Evolutionary conservation across 2,113 vertebrate genomes (phyloP), one percentile per base, ranked within the genome.

Genomic region (Aptenodytes forsteri): DNA sequence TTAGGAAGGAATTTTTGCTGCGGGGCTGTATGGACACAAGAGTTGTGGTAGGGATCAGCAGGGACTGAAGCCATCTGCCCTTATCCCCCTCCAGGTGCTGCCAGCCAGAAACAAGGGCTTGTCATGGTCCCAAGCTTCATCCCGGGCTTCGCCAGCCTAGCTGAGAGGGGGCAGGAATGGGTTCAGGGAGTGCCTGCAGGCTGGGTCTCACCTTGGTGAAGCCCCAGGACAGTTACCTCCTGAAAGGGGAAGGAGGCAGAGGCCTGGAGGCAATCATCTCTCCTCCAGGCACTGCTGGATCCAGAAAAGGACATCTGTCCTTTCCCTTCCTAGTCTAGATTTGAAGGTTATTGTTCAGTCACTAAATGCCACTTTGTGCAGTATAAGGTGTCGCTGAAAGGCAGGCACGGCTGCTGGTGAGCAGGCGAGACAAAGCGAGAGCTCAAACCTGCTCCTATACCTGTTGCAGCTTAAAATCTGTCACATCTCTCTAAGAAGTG

Each of bases 351-450:
- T 7, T 32, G 23, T 14, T 38, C 36, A 30, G 52, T 18, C 66
- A 12, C 49, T 30, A 25, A 38, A 13, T 54, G 56, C 65, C 38
- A 13, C 50, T 50, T 16, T 21, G 44, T 9, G 40, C 66, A 21
- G 46, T 0, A 3, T 2, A 2, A 88, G 79, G 47, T 36, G 30
- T 7, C 65, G 4, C 40, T 6, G 17, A n/a, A 21, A 44, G 49
- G 65, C 21, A 26, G 47, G n/a, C 29, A 30, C 0, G 0, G 30
- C 49, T 88, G 34, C 36, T 5, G 47, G 49, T 5, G 49, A 46
- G 61, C 76, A 6, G 26, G 4, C 0, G 2, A 16, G 58, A 62
- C 27, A 42, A n/a, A 78, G n/a, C 2, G 0, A 42, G 54, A 64
- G 62, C 86, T 75, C 44, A 46, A 30, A 54, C 49, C 81, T 18